Evolutionary conservation across 2,113 vertebrate species (phyloP).

Genomic region (Nerophis lumbriciformis): DNA sequence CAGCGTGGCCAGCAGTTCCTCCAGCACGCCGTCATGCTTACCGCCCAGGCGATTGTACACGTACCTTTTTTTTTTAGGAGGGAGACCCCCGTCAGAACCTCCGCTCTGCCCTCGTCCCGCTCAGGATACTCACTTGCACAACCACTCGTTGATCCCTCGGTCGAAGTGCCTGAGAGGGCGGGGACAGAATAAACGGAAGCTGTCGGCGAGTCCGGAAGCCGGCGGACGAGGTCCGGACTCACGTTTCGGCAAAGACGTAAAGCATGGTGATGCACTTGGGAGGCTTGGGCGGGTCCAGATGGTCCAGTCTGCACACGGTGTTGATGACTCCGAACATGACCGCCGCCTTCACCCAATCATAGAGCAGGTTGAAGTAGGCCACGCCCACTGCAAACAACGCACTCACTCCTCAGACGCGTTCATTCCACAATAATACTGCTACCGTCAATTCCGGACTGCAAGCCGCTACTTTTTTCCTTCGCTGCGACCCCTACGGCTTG

Average conservation of each 20-base stretch:
- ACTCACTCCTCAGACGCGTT: not conserved
- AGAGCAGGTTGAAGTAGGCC: conserved; percentile 90
- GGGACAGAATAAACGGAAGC: too few relatives aligned
- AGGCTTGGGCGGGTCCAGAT: conserved; percentile 86
- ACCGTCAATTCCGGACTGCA: too few relatives aligned
- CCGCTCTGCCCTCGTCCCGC: not conserved
- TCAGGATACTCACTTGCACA: conserved; percentile 82
- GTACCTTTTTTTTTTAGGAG: conserved; percentile 68
- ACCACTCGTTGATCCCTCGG: conserved; percentile 94
- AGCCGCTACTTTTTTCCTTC: too few relatives aligned
- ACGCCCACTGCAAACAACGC: conserved; percentile 76
- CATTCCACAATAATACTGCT: not conserved
- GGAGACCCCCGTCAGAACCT: not conserved
- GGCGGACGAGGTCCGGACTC: conserved; percentile 46
- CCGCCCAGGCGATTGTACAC: conserved; percentile 86
- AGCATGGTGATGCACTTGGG: conserved; percentile 95
- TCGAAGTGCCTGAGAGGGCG: conserved; percentile 82
- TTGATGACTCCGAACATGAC: conserved; percentile 91
- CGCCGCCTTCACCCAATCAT: conserved; percentile 93
- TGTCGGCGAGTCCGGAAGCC: too few relatives aligned
- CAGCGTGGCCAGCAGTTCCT: conserved; percentile 81
- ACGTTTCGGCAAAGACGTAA: conserved; percentile 93
- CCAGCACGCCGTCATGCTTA: conserved; percentile 75
- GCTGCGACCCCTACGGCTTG: too few relatives aligned
- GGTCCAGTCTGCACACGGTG: conserved; percentile 84